Evolutionary conservation across 2,113 vertebrate species (phyloP).

Genomic region (Heliornis fulica): DNA sequence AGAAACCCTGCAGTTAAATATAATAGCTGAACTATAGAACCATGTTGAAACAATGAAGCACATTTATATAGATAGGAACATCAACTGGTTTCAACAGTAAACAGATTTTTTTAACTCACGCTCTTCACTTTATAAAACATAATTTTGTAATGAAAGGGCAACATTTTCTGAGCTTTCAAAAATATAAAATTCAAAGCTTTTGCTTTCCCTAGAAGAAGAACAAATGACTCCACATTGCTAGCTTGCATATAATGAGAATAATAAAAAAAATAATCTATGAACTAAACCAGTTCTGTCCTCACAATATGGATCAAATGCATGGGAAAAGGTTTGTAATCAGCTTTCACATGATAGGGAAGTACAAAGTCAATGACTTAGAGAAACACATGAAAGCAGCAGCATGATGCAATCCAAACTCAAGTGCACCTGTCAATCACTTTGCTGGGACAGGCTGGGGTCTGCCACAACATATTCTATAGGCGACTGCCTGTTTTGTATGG

Average conservation of each 20-base stretch:
- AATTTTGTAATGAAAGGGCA: not conserved
- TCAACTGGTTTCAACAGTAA: not conserved
- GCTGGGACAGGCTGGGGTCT: not conserved
- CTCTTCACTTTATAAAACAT: not conserved
- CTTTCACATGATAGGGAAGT: not conserved
- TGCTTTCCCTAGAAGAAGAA: not conserved
- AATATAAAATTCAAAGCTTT: not conserved
- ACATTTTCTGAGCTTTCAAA: not conserved
- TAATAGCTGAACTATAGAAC: not conserved
- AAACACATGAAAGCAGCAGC: not conserved
- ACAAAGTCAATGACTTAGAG: not conserved
- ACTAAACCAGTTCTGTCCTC: accelerated
- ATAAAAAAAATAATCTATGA: not conserved
- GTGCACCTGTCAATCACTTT: accelerated
- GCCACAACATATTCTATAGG: accelerated
- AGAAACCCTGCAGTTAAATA: constrained; percentile 6
- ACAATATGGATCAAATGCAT: not conserved
- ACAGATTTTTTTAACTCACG: not conserved
- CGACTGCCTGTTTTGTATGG: accelerated
- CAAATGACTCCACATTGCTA: not conserved
- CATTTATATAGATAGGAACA: not conserved
- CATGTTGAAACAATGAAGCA: not conserved
- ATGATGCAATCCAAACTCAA: not conserved
- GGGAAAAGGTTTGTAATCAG: not conserved
- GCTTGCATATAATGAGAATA: not conserved